These are phyloP conservation scores for Galeopsomyia nigrocyanea DNA, from an alignment of 2,888 invertebrate species.

Conservation along the genomic window DNA sequence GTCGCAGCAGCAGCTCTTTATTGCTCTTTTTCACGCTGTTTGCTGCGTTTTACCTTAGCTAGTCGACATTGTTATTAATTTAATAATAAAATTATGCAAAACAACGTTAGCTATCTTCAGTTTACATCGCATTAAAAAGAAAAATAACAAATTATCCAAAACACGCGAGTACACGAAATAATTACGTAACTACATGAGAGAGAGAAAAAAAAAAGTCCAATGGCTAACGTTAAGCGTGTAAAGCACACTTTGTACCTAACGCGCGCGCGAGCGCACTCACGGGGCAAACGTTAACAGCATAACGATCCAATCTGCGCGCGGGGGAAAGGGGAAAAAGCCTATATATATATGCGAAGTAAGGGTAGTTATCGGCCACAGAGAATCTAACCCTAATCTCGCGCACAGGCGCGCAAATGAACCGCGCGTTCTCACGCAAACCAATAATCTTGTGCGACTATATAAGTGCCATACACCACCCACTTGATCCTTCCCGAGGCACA, in stretches of 20 bases:
- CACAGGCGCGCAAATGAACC: neutral
- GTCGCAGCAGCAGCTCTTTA: neutral
- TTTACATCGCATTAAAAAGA: too few species aligned
- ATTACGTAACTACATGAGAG: too few species aligned
- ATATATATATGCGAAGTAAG: neutral
- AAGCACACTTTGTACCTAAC: neutral
- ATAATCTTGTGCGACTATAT: conserved; percentile 8
- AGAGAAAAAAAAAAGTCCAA: too few species aligned
- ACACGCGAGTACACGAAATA: too few species aligned
- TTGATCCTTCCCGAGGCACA: conserved; percentile 20
- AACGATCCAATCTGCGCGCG: neutral
- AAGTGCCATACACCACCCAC: conserved; percentile 37
- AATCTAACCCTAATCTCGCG: neutral
- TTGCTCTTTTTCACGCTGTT: neutral
- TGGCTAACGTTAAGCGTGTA: too few species aligned
- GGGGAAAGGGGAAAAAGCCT: neutral
- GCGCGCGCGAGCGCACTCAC: neutral
- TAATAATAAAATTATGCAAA: too few species aligned
- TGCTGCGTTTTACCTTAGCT: conserved; percentile 4
- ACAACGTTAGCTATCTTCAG: too few species aligned
- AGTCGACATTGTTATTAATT: neutral
- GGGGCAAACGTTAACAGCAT: neutral
- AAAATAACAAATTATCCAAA: too few species aligned
- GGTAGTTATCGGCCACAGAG: neutral
- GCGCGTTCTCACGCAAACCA: conserved; percentile 41